A percentile compares a stretch with the other conserved stretches of the same genome.
These are phyloP conservation scores for Chiroxiphia lanceolata DNA, from an alignment of 2,797 vertebrate genomes.

Conservation along the genomic window DNA sequence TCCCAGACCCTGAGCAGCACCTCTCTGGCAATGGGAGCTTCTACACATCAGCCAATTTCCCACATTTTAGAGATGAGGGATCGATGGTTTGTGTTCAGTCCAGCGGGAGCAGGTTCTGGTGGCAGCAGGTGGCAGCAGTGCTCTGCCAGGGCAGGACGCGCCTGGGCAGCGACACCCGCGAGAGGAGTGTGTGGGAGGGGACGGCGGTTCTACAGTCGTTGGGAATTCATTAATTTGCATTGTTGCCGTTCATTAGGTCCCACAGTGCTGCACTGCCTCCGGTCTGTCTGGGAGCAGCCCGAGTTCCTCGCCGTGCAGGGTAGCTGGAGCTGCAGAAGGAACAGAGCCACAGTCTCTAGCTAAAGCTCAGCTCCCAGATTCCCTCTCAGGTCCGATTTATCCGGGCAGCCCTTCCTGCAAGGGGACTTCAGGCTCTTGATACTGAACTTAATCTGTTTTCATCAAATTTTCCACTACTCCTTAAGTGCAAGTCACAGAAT, in stretches of 20 bases:
- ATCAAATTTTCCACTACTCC: not conserved
- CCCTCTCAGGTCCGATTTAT: not conserved
- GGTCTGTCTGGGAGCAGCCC: not conserved
- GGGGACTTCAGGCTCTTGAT: not conserved
- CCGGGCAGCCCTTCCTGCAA: not conserved
- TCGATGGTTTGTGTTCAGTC: accelerated
- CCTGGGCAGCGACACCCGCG: not conserved
- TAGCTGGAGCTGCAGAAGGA: not conserved
- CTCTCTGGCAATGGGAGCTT: accelerated
- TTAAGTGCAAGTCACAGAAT: not conserved
- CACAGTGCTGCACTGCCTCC: not conserved
- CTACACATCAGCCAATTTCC: accelerated
- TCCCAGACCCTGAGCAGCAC: not conserved
- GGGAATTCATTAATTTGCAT: not conserved
- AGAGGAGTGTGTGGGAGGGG: not conserved
- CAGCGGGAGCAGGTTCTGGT: not conserved
- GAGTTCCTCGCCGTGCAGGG: accelerated
- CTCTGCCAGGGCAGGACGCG: not conserved
- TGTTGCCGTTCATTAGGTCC: not conserved
- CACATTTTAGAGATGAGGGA: accelerated
- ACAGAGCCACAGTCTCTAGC: accelerated
- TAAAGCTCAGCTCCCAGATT: accelerated
- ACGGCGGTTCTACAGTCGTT: not conserved
- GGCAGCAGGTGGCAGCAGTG: conserved; percentile 51
- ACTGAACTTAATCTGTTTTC: not conserved